phyloP scores from a whole-genome alignment of 1,140 invertebrate genomes.

The Trachymyrmex septentrionalis region DNA sequence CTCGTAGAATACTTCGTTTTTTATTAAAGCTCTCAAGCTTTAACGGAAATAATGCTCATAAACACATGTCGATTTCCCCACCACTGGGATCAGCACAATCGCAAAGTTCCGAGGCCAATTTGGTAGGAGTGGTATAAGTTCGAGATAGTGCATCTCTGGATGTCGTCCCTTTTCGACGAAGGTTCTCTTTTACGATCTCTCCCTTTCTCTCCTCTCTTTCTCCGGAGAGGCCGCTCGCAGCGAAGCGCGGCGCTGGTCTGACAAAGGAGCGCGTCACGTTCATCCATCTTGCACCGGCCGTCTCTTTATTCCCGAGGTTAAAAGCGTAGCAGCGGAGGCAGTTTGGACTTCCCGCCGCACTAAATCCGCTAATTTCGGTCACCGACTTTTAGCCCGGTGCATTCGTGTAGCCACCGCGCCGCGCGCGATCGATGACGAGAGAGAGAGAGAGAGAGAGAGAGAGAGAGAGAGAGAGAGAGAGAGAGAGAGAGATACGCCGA shows the following conservation, averaged over 20 bases:
- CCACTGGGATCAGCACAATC: slow-evolving; percentile 52
- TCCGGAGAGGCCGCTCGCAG: slow-evolving; percentile 3
- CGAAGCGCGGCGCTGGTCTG: slow-evolving; percentile 45
- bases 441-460: slow-evolving; percentile 44
- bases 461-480: neutral
- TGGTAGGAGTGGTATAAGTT: slow-evolving; percentile 67
- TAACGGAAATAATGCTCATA: slow-evolving; percentile 68
- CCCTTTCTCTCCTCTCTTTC: slow-evolving; percentile 18
- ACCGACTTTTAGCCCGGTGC: slow-evolving; percentile 37
- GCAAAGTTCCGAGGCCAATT: slow-evolving; percentile 77
- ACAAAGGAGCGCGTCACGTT: slow-evolving; percentile 63
- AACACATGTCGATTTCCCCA: slow-evolving; percentile 57
- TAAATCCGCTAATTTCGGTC: slow-evolving; percentile 68
- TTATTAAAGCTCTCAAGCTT: neutral
- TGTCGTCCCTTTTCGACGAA: neutral
- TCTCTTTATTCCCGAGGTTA: slow-evolving; percentile 63
- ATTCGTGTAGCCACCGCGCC: slow-evolving; percentile 26
- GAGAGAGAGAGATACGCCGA: slow-evolving; percentile 22
- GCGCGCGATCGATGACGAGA: slow-evolving; percentile 50
- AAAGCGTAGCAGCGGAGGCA: slow-evolving; percentile 54
- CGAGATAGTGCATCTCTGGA: slow-evolving; percentile 58
- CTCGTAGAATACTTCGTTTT: slow-evolving; percentile 3
- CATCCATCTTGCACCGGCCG: slow-evolving; percentile 69
- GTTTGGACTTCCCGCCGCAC: slow-evolving; percentile 43
- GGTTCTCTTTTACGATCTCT: slow-evolving; percentile 30